A percentile compares a stretch with the other conserved stretches of the same genome.
Evolutionary conservation across 2,113 vertebrate genomes (phyloP).

Genomic region (Heteronetta atricapilla): DNA sequence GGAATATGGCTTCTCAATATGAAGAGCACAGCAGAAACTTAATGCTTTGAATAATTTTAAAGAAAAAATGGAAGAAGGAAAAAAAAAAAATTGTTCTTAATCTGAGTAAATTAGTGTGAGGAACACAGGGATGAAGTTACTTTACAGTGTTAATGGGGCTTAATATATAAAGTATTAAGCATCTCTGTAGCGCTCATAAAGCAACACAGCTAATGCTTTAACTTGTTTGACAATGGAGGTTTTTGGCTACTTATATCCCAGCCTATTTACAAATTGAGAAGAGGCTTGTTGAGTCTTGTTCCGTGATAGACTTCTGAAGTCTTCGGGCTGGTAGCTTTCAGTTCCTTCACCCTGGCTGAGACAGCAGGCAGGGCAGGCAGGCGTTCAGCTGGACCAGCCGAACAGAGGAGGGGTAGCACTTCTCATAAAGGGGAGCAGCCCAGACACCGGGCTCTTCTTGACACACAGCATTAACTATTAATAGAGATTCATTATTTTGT

Average conservation of each 20-base stretch:
- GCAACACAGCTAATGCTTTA: slow-evolving; percentile 39
- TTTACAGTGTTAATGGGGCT: slow-evolving; percentile 39
- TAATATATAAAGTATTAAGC: slow-evolving; percentile 1
- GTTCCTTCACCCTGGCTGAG: slow-evolving; percentile 62
- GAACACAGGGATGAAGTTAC: neutral
- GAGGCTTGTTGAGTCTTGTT: slow-evolving; percentile 72
- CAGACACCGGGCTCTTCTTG: neutral
- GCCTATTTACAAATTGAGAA: slow-evolving; percentile 68
- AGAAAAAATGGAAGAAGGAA: no score
- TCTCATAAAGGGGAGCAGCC: slow-evolving; percentile 30
- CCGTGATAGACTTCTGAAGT: slow-evolving; percentile 49
- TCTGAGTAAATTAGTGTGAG: neutral
- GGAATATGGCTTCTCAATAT: neutral
- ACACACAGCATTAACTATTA: slow-evolving; percentile 71
- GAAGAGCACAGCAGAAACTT: neutral
- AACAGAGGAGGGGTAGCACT: neutral
- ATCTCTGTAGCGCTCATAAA: neutral
- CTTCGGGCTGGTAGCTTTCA: slow-evolving; percentile 61
- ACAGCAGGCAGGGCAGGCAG: neutral
- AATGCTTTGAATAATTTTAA: neutral
- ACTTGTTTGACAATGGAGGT: slow-evolving; percentile 67
- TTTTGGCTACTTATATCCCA: slow-evolving; percentile 61
- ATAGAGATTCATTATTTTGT: slow-evolving; percentile 71
- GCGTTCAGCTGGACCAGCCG: slow-evolving; percentile 40
- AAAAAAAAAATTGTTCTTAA: neutral